Percentiles rank a stretch among this genome's conserved stretches.
phyloP scores from a whole-genome alignment of 2,113 vertebrate species.

The Oplegnathus fasciatus region DNA sequence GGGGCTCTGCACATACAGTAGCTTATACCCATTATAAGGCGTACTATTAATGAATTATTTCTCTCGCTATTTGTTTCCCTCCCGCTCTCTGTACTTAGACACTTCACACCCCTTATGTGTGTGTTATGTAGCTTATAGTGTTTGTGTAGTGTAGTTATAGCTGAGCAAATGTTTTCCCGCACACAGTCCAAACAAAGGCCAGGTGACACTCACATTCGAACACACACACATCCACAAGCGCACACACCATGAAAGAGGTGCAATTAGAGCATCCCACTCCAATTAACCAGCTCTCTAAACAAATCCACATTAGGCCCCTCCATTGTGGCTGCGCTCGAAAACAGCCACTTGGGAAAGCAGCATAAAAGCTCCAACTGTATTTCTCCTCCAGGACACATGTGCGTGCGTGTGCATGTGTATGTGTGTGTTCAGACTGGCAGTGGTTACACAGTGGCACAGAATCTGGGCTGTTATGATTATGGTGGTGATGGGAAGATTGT shows the following conservation, averaged over 20 bases:
- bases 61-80: conserved; percentile 36
- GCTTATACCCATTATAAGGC: conserved; percentile 37
- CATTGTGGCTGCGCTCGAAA: conserved; percentile 86
- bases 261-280: conserved; percentile 87
- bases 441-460: conserved; percentile 66
- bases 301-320: conserved; percentile 87
- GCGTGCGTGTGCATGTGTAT: conserved; percentile 41
- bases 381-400: conserved; percentile 77
- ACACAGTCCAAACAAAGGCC: conserved; percentile 79
- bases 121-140: conserved; percentile 70
- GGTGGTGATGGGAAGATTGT: conserved; percentile 75
- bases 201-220: conserved; percentile 72
- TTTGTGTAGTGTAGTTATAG: conserved; percentile 72
- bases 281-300: conserved; percentile 89
- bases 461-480: conserved; percentile 69
- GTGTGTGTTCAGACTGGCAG: conserved; percentile 52
- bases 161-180: conserved; percentile 81
- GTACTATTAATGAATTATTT: conserved; percentile 38
- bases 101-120: conserved; percentile 68
- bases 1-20: conserved; percentile 15
- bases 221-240: conserved; percentile 32
- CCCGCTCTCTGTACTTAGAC: conserved; percentile 51
- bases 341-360: conserved; percentile 86
- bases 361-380: conserved; percentile 86
- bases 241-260: conserved; percentile 81